These are phyloP conservation scores for Corythornis vintsioides DNA, from an alignment of 2,113 vertebrate genomes.

Conservation along the genomic window DNA sequence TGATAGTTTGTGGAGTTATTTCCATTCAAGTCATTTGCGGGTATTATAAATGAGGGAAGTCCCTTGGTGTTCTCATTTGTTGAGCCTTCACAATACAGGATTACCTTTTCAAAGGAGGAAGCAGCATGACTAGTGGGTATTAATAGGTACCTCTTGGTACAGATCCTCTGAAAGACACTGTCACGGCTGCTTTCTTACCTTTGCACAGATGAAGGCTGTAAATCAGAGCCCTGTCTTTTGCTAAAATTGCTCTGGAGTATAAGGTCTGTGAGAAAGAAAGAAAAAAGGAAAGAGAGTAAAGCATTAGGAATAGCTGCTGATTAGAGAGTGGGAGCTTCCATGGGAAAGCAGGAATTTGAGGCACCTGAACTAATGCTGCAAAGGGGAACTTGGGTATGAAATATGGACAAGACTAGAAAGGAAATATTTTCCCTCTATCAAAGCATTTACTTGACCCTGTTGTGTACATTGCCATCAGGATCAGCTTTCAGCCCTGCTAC, in stretches of 20 bases:
- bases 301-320: not conserved
- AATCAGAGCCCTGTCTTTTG: not conserved
- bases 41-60: conserved; percentile 57
- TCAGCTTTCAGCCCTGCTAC: not conserved
- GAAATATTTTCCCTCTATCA: rapidly evolving
- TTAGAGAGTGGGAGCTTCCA: not conserved
- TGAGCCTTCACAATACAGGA: conserved; percentile 19
- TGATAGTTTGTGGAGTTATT: conserved; percentile 19
- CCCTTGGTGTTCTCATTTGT: conserved; percentile 55
- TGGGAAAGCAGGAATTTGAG: not conserved
- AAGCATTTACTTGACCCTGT: not conserved
- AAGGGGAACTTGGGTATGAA: not conserved
- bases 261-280: not conserved
- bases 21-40: conserved; percentile 58
- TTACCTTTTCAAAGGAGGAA: conserved; percentile 28
- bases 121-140: not conserved
- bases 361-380: not conserved
- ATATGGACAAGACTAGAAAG: not conserved
- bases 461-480: not conserved
- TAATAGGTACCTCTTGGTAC: not conserved
- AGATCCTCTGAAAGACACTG: not conserved
- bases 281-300: not conserved
- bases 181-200: not conserved
- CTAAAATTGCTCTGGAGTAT: not conserved
- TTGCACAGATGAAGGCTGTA: not conserved